Percentiles rank a stretch among this genome's conserved stretches.
Evolutionary conservation across 1,140 invertebrate genomes (phyloP).

Genomic region (Gonatopus flavifemur): DNA sequence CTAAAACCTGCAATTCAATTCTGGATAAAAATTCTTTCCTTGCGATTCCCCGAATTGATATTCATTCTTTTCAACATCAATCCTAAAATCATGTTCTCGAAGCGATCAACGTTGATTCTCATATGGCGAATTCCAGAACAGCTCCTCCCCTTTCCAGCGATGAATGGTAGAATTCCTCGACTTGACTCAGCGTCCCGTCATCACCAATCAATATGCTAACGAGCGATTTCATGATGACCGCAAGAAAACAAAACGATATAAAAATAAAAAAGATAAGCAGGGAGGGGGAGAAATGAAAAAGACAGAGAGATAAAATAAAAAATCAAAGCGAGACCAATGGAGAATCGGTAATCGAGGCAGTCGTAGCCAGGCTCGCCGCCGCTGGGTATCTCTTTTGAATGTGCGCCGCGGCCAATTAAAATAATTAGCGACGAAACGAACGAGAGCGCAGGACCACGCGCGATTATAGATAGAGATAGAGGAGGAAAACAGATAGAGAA

Average conservation of each 20-base stretch:
- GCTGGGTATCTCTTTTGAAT: slow-evolving; percentile 34
- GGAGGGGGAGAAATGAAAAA: background rate
- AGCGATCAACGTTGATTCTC: no score
- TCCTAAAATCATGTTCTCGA: no score
- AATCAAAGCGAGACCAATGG: slow-evolving; percentile 9
- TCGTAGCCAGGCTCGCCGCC: slow-evolving; percentile 20
- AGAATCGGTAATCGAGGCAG: slow-evolving; percentile 30
- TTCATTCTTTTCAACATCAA: no score
- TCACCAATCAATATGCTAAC: slow-evolving; percentile 58
- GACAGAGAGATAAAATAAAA: no score
- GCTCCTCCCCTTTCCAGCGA: no score
- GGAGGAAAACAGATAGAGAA: slow-evolving; percentile 6
- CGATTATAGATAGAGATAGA: slow-evolving; percentile 34
- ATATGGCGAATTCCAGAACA: no score
- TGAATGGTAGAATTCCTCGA: no score
- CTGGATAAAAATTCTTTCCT: no score
- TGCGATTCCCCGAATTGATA: no score
- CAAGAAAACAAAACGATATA: slow-evolving; percentile 17
- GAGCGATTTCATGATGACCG: slow-evolving; percentile 40
- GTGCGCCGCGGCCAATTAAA: slow-evolving; percentile 41
- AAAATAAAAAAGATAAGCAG: slow-evolving; percentile 3
- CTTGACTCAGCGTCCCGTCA: slow-evolving; percentile 54
- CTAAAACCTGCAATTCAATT: no score
- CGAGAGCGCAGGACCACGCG: slow-evolving; percentile 22
- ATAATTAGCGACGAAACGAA: slow-evolving; percentile 42